Conservation (phyloP, 2,113 vertebrate genomes). For the Ibidorhyncha struthersii region DNA sequence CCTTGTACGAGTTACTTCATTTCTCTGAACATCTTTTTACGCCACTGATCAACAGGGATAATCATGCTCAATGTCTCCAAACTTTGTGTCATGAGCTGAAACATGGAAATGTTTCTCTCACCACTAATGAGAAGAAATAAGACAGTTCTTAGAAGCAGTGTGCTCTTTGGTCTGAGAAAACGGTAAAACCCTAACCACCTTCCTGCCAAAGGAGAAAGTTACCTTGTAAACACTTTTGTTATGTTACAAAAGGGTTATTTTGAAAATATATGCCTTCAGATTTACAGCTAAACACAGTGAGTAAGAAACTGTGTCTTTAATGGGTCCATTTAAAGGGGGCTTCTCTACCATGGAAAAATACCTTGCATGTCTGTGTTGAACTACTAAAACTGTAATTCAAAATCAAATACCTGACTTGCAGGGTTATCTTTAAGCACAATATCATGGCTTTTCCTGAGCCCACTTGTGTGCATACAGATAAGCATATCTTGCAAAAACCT, state of each 20-base stretch:
- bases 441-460: neutral
- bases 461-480: neutral
- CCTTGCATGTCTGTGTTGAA: neutral
- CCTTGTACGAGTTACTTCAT: neutral
- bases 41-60: neutral
- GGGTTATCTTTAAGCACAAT: neutral
- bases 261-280: neutral
- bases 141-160: neutral
- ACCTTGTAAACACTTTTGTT: neutral
- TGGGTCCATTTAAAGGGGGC: fast-evolving
- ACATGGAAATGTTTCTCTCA: neutral
- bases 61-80: neutral
- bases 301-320: neutral
- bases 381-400: neutral
- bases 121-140: neutral
- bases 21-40: neutral
- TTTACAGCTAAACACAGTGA: neutral
- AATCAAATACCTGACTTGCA: neutral
- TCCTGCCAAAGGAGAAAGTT: neutral
- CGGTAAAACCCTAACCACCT: neutral
- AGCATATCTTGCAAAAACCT: neutral
- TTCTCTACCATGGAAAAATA: neutral
- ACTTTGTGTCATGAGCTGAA: neutral
- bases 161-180: neutral
- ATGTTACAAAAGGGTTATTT: neutral